These are phyloP conservation scores for Anoura caudifer DNA, from an alignment of 2,113 vertebrate genomes.

Conservation along the genomic window DNA sequence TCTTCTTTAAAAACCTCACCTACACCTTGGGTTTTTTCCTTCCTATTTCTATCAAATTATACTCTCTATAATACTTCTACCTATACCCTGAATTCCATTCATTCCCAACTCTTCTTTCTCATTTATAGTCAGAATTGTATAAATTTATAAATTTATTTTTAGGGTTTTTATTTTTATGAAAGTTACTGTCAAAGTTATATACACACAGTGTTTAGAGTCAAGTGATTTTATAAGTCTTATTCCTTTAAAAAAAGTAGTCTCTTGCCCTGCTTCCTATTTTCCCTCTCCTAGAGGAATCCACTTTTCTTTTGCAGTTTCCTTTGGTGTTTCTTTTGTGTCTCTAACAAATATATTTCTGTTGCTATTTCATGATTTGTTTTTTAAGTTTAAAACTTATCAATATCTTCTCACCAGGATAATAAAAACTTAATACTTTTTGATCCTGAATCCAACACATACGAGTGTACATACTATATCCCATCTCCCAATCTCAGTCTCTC, in stretches of 20 bases:
- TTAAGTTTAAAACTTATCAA: not conserved
- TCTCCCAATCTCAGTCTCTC: not conserved
- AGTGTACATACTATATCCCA: not conserved
- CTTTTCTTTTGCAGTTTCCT: conserved; percentile 11
- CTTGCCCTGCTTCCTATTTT: not conserved
- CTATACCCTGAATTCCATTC: not conserved
- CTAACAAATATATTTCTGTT: not conserved
- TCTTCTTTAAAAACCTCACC: not conserved
- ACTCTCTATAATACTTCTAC: not conserved
- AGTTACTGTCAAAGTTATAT: not conserved
- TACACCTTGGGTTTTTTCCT: not conserved
- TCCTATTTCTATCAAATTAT: not conserved
- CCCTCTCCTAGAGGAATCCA: not conserved
- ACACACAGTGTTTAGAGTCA: not conserved
- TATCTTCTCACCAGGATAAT: not conserved
- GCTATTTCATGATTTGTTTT: not conserved
- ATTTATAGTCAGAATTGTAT: not conserved
- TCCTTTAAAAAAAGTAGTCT: not conserved
- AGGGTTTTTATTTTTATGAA: conserved; percentile 4
- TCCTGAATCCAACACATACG: not conserved
- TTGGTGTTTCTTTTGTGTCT: not conserved
- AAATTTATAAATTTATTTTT: not conserved
- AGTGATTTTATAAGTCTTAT: not conserved
- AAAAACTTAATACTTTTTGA: not conserved
- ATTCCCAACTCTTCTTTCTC: not conserved